Conservation (phyloP, 2,113 vertebrate genomes). For the Gallinago undulata region DNA sequence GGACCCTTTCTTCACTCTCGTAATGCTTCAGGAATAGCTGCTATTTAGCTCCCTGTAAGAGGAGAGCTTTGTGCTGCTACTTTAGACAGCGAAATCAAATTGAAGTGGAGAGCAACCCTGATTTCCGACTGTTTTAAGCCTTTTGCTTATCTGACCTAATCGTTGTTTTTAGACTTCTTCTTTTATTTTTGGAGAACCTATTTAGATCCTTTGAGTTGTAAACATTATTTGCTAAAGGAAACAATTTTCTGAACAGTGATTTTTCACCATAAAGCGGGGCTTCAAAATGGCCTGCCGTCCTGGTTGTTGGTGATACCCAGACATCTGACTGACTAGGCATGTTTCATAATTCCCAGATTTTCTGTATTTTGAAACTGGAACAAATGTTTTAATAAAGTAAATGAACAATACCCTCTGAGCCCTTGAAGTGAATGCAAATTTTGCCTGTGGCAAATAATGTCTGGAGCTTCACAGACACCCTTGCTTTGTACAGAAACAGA, state of each 20-base stretch:
- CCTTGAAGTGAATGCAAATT: conserved; percentile 10
- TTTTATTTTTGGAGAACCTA: background rate
- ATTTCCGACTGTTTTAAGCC: background rate
- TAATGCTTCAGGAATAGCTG: background rate
- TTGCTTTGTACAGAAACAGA: background rate
- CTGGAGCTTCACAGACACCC: background rate
- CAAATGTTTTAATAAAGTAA: conserved; percentile 33
- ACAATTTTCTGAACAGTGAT: background rate
- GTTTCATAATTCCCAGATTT: background rate
- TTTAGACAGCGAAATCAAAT: background rate
- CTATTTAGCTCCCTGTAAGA: background rate
- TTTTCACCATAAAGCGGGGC: background rate
- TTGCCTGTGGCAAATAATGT: conserved; percentile 38
- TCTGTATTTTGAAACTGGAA: conserved; percentile 35
- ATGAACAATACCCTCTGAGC: conserved; percentile 14
- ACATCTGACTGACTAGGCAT: background rate
- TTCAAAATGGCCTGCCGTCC: background rate
- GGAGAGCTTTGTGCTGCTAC: background rate
- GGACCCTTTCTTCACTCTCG: background rate
- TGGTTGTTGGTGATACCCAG: background rate
- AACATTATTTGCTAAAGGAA: background rate
- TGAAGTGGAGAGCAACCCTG: background rate
- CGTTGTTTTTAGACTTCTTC: background rate
- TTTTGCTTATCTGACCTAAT: background rate
- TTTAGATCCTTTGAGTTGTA: background rate